A percentile compares a stretch with the other conserved stretches of the same genome.
phyloP scores from a whole-genome alignment of 2,113 vertebrate genomes.

The Cynocephalus volans region DNA sequence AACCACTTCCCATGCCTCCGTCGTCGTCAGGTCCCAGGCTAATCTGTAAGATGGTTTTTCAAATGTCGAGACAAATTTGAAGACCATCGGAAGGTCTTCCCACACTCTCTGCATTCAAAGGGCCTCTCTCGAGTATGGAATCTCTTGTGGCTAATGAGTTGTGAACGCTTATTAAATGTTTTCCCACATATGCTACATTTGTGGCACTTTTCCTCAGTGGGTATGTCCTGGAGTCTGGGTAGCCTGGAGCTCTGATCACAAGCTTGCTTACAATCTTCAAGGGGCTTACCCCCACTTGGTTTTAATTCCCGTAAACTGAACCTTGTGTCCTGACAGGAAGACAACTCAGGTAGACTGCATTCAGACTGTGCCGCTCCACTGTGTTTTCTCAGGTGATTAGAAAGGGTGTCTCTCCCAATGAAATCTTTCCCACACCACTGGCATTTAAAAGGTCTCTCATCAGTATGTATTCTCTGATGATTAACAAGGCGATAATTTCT shows the following conservation, averaged over 20 bases:
- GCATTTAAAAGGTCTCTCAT: conserved; percentile 72
- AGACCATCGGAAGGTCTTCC: conserved; percentile 82
- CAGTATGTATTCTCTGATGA: conserved; percentile 74
- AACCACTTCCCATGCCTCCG: not conserved
- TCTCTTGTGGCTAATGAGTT: conserved; percentile 74
- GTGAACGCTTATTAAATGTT: conserved; percentile 68
- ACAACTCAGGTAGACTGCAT: not conserved
- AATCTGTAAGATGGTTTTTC: conserved; percentile 71
- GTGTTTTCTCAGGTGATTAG: conserved; percentile 64
- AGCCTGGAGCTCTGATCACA: not conserved
- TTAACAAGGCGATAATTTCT: conserved; percentile 81
- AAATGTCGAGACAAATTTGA: conserved; percentile 81
- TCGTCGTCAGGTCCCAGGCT: not conserved
- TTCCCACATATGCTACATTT: conserved; percentile 75
- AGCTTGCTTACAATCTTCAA: not conserved
- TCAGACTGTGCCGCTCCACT: not conserved
- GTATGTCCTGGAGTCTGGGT: not conserved
- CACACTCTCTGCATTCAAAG: conserved; percentile 77
- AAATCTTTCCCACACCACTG: conserved; percentile 74
- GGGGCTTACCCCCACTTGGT: not conserved
- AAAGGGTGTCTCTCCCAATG: not conserved
- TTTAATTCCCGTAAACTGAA: not conserved
- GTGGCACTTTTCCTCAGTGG: conserved; percentile 43
- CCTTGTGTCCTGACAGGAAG: not conserved
- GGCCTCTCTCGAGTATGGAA: conserved; percentile 82